Conservation (phyloP, 2,797 vertebrate species). For the Silurus lanzhouensis region DNA sequence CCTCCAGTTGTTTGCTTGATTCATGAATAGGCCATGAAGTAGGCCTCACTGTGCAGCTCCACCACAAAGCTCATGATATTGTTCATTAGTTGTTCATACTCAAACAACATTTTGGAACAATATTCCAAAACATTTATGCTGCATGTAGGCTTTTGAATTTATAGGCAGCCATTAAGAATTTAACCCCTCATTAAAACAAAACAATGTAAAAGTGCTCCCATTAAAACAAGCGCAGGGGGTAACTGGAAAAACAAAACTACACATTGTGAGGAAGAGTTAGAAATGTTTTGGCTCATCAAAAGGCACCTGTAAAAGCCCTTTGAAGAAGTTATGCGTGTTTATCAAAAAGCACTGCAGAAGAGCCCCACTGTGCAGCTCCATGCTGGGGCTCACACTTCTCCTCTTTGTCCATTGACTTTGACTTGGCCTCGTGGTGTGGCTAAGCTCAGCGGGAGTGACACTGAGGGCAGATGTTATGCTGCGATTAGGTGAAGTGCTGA, state of each 20-base stretch:
- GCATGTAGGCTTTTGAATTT: conserved; percentile 25
- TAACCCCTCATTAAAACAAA: background rate
- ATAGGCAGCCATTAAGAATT: conserved; percentile 18
- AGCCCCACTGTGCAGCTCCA: conserved; percentile 43
- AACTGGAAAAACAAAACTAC: conserved; percentile 18
- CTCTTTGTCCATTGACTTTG: conserved; percentile 33
- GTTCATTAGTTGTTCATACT: background rate
- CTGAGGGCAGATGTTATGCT: conserved; percentile 44
- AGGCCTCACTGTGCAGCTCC: conserved; percentile 38
- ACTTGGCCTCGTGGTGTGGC: conserved; percentile 37
- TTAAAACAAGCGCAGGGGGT: conserved; percentile 30
- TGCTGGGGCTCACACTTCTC: conserved; percentile 21
- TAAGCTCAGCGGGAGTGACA: conserved; percentile 31
- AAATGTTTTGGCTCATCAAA: conserved; percentile 40
- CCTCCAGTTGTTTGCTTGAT: conserved; percentile 25
- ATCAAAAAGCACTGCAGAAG: conserved; percentile 33
- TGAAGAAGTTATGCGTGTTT: conserved; percentile 46
- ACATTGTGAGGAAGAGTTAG: conserved; percentile 17
- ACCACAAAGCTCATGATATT: conserved; percentile 12
- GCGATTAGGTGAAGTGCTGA: conserved; percentile 43
- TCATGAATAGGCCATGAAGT: conserved; percentile 7
- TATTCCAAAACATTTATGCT: conserved; percentile 1
- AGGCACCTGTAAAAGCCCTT: conserved; percentile 39
- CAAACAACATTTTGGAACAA: background rate
- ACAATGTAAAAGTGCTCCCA: conserved; percentile 9